phyloP scores from a whole-genome alignment of 2,888 invertebrate genomes.

The Spodoptera exigua region DNA sequence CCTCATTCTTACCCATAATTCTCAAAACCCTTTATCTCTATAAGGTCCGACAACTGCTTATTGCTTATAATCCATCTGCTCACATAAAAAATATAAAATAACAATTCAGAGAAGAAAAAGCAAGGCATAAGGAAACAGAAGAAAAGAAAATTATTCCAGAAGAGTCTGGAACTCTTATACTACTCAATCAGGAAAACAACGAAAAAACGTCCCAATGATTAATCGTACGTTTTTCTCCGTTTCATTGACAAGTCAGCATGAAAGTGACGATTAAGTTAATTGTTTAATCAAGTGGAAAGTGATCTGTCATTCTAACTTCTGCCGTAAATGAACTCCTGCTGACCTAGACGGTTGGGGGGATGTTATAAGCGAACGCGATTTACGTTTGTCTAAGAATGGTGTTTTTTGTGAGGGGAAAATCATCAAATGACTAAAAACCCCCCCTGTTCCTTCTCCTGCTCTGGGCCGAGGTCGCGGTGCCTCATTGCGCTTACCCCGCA shows the following conservation, averaged over 20 bases:
- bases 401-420: not conserved
- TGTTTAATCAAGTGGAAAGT: conserved; percentile 58
- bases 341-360: conserved; percentile 38
- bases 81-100: not conserved
- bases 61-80: too few relatives aligned
- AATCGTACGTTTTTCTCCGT: conserved; percentile 9
- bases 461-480: too few relatives aligned
- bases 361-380: not conserved
- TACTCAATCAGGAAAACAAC: too few relatives aligned
- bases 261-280: conserved; percentile 48
- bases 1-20: too few relatives aligned
- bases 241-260: conserved; percentile 23
- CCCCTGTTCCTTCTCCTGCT: too few relatives aligned
- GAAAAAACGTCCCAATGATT: not conserved
- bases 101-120: not conserved
- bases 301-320: conserved; percentile 50
- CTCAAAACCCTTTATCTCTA: too few relatives aligned
- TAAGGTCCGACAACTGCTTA: too few relatives aligned
- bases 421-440: too few relatives aligned
- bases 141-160: too few relatives aligned
- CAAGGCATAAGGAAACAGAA: too few relatives aligned
- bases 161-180: too few relatives aligned
- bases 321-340: conserved; percentile 49
- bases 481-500: too few relatives aligned
- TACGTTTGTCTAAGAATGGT: not conserved